Evolutionary conservation across 2,113 vertebrate species (phyloP).

Genomic region (Balaeniceps rex): DNA sequence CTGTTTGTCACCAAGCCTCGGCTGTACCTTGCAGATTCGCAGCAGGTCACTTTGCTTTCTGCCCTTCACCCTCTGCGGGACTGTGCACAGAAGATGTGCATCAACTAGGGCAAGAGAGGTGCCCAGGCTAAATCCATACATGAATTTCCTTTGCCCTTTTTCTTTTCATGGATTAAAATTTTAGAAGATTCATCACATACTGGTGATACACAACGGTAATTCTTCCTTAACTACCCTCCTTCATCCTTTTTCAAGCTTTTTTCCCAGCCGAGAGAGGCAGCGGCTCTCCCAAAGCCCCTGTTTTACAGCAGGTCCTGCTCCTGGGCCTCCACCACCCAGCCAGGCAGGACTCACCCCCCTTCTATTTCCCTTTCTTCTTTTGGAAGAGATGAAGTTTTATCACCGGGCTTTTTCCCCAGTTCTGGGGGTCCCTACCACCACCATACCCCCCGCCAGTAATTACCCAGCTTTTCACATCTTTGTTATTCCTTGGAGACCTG

Average conservation of each 20-base stretch:
- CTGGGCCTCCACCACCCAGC: neutral
- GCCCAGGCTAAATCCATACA: neutral
- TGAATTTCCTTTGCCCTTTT: neutral
- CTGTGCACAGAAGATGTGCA: too few relatives aligned
- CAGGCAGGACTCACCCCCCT: neutral
- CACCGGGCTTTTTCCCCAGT: neutral
- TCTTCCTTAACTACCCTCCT: neutral
- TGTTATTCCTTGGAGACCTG: neutral
- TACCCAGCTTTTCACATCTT: neutral
- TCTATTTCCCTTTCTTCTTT: neutral
- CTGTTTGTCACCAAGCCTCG: neutral
- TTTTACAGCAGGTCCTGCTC: neutral
- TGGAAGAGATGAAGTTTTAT: neutral
- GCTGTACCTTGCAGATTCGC: neutral
- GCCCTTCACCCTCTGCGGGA: too few relatives aligned
- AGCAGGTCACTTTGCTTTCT: neutral
- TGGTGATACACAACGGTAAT: neutral
- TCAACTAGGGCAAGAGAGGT: neutral
- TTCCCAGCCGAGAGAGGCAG: neutral
- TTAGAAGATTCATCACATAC: neutral
- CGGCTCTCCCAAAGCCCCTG: neutral
- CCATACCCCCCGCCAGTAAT: neutral
- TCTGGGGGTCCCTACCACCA: neutral
- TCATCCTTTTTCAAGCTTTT: neutral
- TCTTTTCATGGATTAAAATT: neutral